Evolutionary conservation across 2,797 vertebrate genomes (phyloP), one percentile per base, ranked within the genome.

Genomic region (Amphiprion clarkii): DNA sequence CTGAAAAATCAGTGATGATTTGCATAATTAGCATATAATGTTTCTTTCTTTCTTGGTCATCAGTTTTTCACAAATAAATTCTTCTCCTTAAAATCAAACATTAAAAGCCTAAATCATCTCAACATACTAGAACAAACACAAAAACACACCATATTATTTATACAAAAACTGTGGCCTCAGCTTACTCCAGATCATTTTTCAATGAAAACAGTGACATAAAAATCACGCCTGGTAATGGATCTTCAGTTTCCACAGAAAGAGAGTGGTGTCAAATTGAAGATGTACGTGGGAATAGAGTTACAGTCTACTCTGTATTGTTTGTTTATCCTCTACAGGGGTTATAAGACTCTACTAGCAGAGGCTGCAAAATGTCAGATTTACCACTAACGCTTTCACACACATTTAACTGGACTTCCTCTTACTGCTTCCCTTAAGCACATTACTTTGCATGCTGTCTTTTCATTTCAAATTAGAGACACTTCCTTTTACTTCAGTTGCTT

Each of bases 381-480:
- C 58, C 12, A 11, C 31, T 49, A 67, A 48, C 67, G 23, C 27
- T 25, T 76, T 77, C 39, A 52, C 21, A 67, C 67, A 74, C 42
- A 76, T 82, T 73, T 60, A 39, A 76, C 64, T 77, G 33, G 48
- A 86, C 87, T 91, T 93, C 92, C 90, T 89, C 84, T 76, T 83
- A n/a, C 59, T 72, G 67, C 82, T 93, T 88, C 89, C 87, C 19
- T 70, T 19, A 52, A 72, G 46, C 67, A 57, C 55, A 53, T 63
- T 27, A 49, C 49, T 89, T 85, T 91, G 74, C 76, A 82, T 84
- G 46, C 44, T 25, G 62, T 44, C 74, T 67, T 69, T 73, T 81
- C 33, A 71, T 25, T 29, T 66, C 57, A 69, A 67, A 61, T 77
- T 78, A 61, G 25, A 68, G 0, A 36, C 31, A 74, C 77, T 92